These are phyloP conservation scores for Helicoverpa assulta DNA, from an alignment of 2,888 invertebrate genomes.

Conservation along the genomic window DNA sequence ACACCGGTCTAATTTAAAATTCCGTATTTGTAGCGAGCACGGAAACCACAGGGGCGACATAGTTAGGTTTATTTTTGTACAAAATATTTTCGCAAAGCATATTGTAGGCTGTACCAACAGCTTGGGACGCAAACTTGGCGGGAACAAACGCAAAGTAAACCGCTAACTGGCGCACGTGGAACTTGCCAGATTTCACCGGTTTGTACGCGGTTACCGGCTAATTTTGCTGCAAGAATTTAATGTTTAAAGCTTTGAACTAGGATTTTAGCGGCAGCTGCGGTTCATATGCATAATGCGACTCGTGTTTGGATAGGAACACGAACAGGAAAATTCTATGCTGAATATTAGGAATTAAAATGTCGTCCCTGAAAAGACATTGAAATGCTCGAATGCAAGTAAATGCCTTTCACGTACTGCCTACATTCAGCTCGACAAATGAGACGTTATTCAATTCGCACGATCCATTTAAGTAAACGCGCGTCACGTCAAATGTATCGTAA, in stretches of 20 bases:
- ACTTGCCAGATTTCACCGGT: constrained; percentile 17
- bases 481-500: constrained; percentile 32
- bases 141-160: constrained; percentile 37
- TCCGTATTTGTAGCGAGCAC: constrained; percentile 10
- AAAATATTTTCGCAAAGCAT: constrained; percentile 38
- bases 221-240: constrained; percentile 17
- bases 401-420: constrained; percentile 3
- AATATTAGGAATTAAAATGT: too few species aligned
- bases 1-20: constrained; percentile 24
- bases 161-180: constrained; percentile 25
- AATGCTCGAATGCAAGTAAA: neutral
- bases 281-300: neutral
- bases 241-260: neutral
- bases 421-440: constrained; percentile 35
- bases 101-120: constrained; percentile 30
- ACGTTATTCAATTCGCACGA: constrained; percentile 40
- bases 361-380: constrained; percentile 3
- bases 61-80: constrained; percentile 23
- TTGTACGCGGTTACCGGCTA: constrained; percentile 6
- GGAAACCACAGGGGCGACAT: constrained; percentile 26
- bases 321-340: too few species aligned
- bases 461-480: constrained; percentile 26
- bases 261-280: neutral
- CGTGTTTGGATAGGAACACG: neutral
- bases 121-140: constrained; percentile 22